These are phyloP conservation scores for Philereme transversata DNA, from an alignment of 2,888 invertebrate genomes.

Conservation along the genomic window DNA sequence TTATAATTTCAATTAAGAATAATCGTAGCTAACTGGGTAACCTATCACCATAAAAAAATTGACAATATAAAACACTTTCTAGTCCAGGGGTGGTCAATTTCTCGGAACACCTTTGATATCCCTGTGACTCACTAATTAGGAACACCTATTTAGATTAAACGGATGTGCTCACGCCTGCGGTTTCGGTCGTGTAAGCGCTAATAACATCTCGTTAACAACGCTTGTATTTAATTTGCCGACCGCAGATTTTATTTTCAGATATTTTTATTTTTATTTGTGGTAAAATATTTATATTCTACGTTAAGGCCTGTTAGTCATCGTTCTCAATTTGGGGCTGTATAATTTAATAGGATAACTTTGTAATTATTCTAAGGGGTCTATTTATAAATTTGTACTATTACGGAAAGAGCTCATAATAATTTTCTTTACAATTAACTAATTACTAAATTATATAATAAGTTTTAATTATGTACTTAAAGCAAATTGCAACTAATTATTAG, in stretches of 20 bases:
- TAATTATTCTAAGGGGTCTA: too few species aligned
- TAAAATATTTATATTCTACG: too few species aligned
- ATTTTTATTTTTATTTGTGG: neutral
- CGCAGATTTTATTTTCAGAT: slow-evolving; percentile 19
- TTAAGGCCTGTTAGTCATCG: neutral
- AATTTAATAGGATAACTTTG: neutral
- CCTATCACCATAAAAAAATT: neutral
- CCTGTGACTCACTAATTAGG: slow-evolving; percentile 32
- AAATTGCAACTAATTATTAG: neutral
- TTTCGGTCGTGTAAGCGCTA: slow-evolving; percentile 23
- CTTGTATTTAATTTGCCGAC: slow-evolving; percentile 27
- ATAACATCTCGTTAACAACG: slow-evolving; percentile 29
- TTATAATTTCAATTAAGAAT: too few species aligned
- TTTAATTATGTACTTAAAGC: too few species aligned
- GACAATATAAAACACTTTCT: neutral
- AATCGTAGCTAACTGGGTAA: neutral
- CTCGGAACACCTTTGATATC: slow-evolving; percentile 16
- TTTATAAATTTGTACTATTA: too few species aligned
- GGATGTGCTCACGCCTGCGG: slow-evolving; percentile 26
- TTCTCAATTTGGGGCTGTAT: neutral
- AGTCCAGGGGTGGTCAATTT: slow-evolving; percentile 13
- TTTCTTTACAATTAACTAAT: too few species aligned
- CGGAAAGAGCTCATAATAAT: too few species aligned
- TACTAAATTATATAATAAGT: too few species aligned
- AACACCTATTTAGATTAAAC: slow-evolving; percentile 27